Evolutionary conservation across 2,888 invertebrate genomes (phyloP).

Genomic region (Elysia crispata): DNA sequence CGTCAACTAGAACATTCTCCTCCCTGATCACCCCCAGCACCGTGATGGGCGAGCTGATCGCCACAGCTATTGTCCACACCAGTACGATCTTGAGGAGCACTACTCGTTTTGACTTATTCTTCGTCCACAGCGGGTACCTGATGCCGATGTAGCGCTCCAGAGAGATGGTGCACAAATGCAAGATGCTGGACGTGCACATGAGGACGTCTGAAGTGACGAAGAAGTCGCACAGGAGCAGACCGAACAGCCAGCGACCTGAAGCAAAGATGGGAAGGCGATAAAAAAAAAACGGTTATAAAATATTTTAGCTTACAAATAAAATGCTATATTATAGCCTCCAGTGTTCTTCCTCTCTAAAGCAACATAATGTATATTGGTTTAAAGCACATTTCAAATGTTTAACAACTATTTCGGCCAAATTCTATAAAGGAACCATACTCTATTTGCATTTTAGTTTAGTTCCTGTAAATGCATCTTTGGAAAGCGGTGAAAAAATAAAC

Average conservation of each 20-base stretch:
- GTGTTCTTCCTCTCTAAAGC: too few species aligned
- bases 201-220: slow-evolving; percentile 81
- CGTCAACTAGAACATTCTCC: slow-evolving; percentile 81
- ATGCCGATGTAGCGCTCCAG: slow-evolving; percentile 89
- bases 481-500: too few species aligned
- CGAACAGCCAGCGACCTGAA: slow-evolving; percentile 93
- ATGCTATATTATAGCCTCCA: background rate
- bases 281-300: background rate
- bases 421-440: too few species aligned
- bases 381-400: too few species aligned
- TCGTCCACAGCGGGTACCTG: slow-evolving; percentile 87
- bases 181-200: slow-evolving; percentile 80
- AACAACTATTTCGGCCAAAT: too few species aligned
- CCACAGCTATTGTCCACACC: slow-evolving; percentile 91
- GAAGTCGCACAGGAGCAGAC: slow-evolving; percentile 78
- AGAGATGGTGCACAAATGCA: slow-evolving; percentile 81
- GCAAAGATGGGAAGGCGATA: slow-evolving; percentile 45
- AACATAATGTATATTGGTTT: too few species aligned
- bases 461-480: too few species aligned
- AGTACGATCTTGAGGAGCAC: slow-evolving; percentile 88
- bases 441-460: too few species aligned
- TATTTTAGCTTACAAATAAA: background rate
- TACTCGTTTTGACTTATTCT: slow-evolving; percentile 73
- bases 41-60: slow-evolving; percentile 78
- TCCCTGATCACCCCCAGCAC: slow-evolving; percentile 81